Base-by-base conservation (phyloP, 2,797 vertebrate genomes). In the Sparus aurata region DNA sequence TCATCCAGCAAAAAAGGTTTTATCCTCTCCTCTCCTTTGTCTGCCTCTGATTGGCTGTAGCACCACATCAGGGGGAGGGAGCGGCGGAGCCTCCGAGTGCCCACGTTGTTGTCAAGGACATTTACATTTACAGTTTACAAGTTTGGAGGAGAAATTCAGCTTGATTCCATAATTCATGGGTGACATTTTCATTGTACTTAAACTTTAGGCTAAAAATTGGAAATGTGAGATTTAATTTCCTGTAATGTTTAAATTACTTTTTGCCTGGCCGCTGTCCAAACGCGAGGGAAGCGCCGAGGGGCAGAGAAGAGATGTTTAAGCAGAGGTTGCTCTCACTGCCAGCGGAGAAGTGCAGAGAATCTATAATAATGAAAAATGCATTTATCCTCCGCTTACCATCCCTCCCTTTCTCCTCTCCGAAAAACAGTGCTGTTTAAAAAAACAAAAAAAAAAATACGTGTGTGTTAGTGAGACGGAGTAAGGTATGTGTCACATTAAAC, bases 141-240 rank as follows among this genome's bases (percentile, higher is more conserved):
- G 93, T 96, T 94, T 88, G 73, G 93, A 95, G 95, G 53, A 95
- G 95, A 95, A 96, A 97, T 96, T 96, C 95, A 95, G 95, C 97
- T 95, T 95, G 96, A 97, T 96, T 96, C 96, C 96, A 96, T 97
- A 98, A 97, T 97, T 98, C 97, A 97, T 95, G 95, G 94, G 93
- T 96, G 96, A 96, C 96, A 96, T 96, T 98, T 98, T 98, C 95
- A 97, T 97, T 98, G 96, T 96, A 96, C 95, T 92, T 96, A 97
- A 97, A 97, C 96, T 97, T 97, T 96, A 96, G 96, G 96, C 94
- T 95, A 97, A 96, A 97, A 97, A 92, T 97, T 92, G 96, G 96
- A 98, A 97, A 97, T 96, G 96, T 96, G 96, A 97, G 96, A 98
- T 98, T 98, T 98, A 97, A 98, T 99, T 98, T 97, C 96, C 97